These are phyloP conservation scores for Cremastinae sp. DNA, from an alignment of 2,888 invertebrate species.

Conservation along the genomic window DNA sequence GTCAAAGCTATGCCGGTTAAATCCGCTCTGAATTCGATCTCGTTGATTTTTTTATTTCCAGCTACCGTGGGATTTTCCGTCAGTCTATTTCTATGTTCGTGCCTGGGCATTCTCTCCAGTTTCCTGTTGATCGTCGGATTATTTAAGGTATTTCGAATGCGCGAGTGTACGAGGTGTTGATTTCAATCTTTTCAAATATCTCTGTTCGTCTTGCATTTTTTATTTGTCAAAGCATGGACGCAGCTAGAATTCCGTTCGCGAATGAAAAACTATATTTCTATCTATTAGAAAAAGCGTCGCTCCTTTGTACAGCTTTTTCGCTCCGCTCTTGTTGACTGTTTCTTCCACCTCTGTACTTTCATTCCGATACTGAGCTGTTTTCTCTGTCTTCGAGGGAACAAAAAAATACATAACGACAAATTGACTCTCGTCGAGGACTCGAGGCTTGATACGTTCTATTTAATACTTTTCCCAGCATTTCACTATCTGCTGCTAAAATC, in stretches of 20 bases:
- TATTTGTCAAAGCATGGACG: conserved; percentile 11
- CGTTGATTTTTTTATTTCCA: conserved; percentile 80
- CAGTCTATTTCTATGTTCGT: conserved; percentile 85
- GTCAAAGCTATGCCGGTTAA: conserved; percentile 19
- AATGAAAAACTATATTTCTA: no score
- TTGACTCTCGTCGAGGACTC: neutral
- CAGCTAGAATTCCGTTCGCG: no score
- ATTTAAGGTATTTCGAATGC: conserved; percentile 83
- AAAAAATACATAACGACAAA: conserved; percentile 17
- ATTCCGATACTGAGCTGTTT: no score
- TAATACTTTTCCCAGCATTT: neutral
- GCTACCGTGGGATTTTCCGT: conserved; percentile 88
- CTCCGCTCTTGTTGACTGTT: no score
- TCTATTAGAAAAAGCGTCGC: no score
- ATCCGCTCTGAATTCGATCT: conserved; percentile 15
- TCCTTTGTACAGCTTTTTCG: no score
- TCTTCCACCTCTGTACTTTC: no score
- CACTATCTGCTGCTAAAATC: conserved; percentile 14
- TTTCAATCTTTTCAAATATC: conserved; percentile 12
- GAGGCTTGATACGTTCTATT: neutral
- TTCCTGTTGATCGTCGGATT: conserved; percentile 86
- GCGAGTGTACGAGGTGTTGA: neutral
- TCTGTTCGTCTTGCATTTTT: conserved; percentile 14
- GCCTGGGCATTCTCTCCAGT: conserved; percentile 86
- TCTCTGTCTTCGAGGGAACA: no score